Evolutionary conservation across 1,140 invertebrate genomes (phyloP).

Genomic region (Homarus americanus): DNA sequence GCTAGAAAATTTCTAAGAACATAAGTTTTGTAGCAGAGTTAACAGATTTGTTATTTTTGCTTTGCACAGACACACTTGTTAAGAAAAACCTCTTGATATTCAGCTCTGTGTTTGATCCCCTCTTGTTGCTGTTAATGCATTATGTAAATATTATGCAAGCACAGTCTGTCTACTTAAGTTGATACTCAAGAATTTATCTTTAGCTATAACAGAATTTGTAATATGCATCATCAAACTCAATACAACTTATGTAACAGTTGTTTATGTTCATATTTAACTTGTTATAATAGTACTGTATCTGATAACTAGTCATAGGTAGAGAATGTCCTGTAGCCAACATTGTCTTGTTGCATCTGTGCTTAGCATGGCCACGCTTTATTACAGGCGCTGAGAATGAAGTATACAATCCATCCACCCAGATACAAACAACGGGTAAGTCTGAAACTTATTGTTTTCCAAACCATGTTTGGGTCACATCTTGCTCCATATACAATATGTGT

Average conservation of each 20-base stretch:
- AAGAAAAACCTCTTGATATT: not conserved
- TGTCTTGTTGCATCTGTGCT: slow-evolving; percentile 47
- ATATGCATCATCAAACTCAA: not conserved
- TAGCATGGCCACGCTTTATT: slow-evolving; percentile 67
- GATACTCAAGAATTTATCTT: not conserved
- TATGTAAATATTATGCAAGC: not conserved
- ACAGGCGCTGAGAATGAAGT: slow-evolving; percentile 63
- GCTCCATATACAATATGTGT: no score
- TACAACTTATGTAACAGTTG: not conserved
- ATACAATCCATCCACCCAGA: slow-evolving; percentile 59
- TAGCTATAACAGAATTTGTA: not conserved
- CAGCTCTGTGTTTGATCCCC: not conserved
- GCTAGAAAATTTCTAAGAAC: not conserved
- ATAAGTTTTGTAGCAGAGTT: no score
- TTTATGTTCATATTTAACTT: not conserved
- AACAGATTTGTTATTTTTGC: no score
- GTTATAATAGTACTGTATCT: not conserved
- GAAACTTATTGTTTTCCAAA: not conserved
- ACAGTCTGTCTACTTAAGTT: not conserved
- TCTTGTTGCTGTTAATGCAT: not conserved
- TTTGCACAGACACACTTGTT: no score
- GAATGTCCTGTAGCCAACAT: slow-evolving; percentile 16
- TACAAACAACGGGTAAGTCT: slow-evolving; percentile 68
- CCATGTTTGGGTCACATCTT: no score
- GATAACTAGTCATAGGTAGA: slow-evolving; percentile 17